Percentiles rank a stretch among this genome's conserved stretches.
phyloP scores from a whole-genome alignment of 2,113 vertebrate species.

The Ranitomeya variabilis region DNA sequence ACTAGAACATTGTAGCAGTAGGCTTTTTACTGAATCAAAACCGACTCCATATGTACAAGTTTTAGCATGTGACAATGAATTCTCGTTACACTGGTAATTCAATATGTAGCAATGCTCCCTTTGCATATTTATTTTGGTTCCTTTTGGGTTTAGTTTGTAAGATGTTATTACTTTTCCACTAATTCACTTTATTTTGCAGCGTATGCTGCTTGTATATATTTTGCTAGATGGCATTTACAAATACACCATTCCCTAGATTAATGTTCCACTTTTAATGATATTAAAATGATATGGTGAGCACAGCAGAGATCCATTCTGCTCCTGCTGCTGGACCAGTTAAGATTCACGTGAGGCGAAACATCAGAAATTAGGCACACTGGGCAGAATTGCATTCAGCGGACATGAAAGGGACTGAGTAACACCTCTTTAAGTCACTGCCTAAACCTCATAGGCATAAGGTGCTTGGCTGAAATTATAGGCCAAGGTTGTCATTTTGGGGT shows the following conservation, averaged over 20 bases:
- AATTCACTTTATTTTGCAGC: neutral
- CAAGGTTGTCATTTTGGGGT: constrained; percentile 55
- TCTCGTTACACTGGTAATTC: neutral
- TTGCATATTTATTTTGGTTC: neutral
- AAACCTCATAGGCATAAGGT: constrained; percentile 65
- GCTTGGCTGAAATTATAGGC: constrained; percentile 7
- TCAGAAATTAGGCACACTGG: constrained; percentile 75
- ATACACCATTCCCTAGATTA: neutral
- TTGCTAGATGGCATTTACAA: neutral
- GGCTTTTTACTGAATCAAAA: neutral
- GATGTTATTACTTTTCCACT: neutral
- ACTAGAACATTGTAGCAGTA: neutral
- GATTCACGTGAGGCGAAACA: constrained; percentile 73
- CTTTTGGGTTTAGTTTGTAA: neutral
- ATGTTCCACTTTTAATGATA: constrained; percentile 10
- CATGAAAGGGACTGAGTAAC: constrained; percentile 74
- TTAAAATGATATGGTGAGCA: constrained; percentile 68
- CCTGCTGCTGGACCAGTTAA: constrained; percentile 72
- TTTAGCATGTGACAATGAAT: neutral
- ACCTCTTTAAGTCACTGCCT: constrained; percentile 69
- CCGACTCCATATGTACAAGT: neutral
- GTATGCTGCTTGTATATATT: neutral
- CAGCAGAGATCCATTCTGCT: constrained; percentile 67
- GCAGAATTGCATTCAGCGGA: constrained; percentile 74
- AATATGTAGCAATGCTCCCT: too few species aligned